Base-by-base conservation (phyloP, 2,888 invertebrate species). In the Chydorus sphaericus region DNA sequence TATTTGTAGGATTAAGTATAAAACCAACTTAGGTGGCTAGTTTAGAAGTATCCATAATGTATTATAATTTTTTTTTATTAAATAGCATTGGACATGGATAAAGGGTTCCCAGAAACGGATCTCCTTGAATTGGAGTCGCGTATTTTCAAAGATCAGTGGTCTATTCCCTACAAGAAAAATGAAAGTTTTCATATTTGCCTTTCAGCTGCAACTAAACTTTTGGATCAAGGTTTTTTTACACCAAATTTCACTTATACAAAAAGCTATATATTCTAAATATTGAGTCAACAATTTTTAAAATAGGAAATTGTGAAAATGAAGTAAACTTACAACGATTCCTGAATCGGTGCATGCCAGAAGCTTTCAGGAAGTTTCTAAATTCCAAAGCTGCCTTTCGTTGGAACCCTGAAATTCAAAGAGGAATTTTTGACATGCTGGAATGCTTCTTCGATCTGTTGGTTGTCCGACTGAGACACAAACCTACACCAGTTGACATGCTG, bases 101-200 rank as follows among this genome's bases (percentile, higher is more conserved):
- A 55, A 51, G 66, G 64, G 58, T 74, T 74, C 62, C 73, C 74
- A n/a, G 67, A 69, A 26, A 69, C 70, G 14, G 69, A 72, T 61
- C 63, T 74, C 55, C 70, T 70, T 63, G 72, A 73, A 60, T 64
- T 74, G 48, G 72, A 74, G 61, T 66, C 67, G 10, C 62, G 73
- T 48, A 72, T 74, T 33, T 72, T 71, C 65, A 69, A 70, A 23
- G 71, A 72, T 52, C 67, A 69, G 48, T 74, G 74, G 73, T 71
- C 70, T 30, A 74, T 74, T 56, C 73, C 73, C 3, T 74, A 72
- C 62, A 66, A 71, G 60, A 67, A 67, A 58, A 71, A 73, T 49
- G 74, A 74, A 61, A 72, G 72, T 10, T 63, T 74, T 8, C 73
- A 72, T n/a, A 70, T 69, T 62, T 73, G 73, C 63, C 63, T 74